Conservation (phyloP, 2,888 invertebrate species). For the Tholera decimalis region DNA sequence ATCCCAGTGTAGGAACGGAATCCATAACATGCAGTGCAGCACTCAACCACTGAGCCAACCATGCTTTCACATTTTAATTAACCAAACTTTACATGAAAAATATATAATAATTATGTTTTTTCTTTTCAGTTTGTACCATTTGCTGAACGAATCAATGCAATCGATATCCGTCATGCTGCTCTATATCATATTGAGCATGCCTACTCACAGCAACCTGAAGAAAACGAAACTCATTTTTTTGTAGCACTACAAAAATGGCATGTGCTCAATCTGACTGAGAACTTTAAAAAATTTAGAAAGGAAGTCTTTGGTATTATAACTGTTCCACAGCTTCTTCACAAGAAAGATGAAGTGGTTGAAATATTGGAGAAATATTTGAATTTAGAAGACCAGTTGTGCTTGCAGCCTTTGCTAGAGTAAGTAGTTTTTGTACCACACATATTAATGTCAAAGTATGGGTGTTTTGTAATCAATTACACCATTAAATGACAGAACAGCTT, state of each 20-base stretch:
- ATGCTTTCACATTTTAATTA: too few relatives aligned
- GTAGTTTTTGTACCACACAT: conserved; percentile 83
- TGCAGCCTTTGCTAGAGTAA: conserved; percentile 97
- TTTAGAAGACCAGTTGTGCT: conserved; percentile 93
- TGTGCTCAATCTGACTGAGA: conserved; percentile 96
- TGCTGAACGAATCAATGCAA: conserved; percentile 95
- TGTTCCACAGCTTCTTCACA: conserved; percentile 96
- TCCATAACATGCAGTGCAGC: too few relatives aligned
- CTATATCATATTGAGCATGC: conserved; percentile 96
- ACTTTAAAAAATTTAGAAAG: conserved; percentile 94
- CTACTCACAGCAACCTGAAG: conserved; percentile 93
- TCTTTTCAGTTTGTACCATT: conserved; percentile 95
- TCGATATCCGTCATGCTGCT: conserved; percentile 95
- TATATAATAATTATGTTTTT: background rate
- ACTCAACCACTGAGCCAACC: too few relatives aligned
- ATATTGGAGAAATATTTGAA: conserved; percentile 94
- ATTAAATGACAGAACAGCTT: too few relatives aligned
- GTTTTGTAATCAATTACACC: too few relatives aligned
- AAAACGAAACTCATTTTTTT: conserved; percentile 95
- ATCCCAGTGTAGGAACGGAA: too few relatives aligned
- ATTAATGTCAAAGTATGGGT: too few relatives aligned
- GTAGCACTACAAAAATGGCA: conserved; percentile 97
- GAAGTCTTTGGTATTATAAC: conserved; percentile 95
- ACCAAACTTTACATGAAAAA: background rate
- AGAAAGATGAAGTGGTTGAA: conserved; percentile 94